Evolutionary conservation across 2,797 vertebrate genomes (phyloP).

Genomic region (Streptopelia turtur): DNA sequence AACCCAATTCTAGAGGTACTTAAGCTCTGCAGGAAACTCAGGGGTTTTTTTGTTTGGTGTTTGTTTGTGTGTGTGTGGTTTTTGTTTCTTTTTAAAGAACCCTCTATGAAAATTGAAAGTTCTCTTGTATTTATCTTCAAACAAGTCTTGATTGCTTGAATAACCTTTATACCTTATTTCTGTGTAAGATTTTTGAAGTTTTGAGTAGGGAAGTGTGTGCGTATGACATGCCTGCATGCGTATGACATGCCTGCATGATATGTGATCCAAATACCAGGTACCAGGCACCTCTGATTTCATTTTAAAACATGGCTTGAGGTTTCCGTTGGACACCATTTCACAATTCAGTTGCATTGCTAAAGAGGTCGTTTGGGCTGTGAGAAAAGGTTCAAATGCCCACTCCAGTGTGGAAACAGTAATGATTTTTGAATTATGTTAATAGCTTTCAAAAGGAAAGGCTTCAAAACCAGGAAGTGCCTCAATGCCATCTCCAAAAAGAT

Average conservation of each 20-base stretch:
- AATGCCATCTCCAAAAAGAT: background rate
- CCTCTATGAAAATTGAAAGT: background rate
- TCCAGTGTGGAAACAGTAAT: background rate
- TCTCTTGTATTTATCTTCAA: background rate
- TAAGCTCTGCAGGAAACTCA: background rate
- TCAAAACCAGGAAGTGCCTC: background rate
- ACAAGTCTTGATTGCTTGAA: background rate
- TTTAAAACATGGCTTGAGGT: background rate
- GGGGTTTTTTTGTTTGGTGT: background rate
- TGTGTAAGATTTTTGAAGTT: background rate
- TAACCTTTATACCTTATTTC: background rate
- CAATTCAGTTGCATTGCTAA: background rate
- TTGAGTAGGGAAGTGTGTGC: background rate
- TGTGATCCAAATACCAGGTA: background rate
- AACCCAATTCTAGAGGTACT: background rate
- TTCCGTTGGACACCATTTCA: background rate
- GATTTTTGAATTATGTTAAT: background rate
- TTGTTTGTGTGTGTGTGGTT: background rate
- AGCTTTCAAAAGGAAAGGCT: background rate
- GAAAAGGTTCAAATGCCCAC: background rate
- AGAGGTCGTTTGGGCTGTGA: background rate
- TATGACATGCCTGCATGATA: background rate
- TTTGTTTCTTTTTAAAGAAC: background rate
- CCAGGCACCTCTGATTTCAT: background rate
- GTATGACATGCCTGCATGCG: rapidly evolving